Evolutionary conservation across 2,888 invertebrate species (phyloP).

Genomic region (Aphodius sticticus): DNA sequence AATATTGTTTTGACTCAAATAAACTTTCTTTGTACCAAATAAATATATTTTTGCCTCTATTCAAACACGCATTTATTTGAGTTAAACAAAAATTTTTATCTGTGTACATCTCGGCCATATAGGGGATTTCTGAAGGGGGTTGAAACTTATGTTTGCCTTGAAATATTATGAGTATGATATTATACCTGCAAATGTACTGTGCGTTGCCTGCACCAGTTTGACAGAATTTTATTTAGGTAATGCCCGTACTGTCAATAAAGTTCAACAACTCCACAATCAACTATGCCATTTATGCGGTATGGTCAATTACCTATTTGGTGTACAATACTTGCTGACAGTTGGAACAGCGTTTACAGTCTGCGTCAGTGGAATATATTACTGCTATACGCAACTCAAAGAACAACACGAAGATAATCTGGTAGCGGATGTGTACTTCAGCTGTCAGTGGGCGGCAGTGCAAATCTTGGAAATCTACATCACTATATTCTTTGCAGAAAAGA

Average conservation of each 20-base stretch:
- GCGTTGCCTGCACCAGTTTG: not conserved
- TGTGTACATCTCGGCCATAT: too few species aligned
- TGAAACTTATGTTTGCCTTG: too few species aligned
- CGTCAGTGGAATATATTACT: slow-evolving; percentile 41
- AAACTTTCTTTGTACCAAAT: too few species aligned
- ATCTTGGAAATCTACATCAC: slow-evolving; percentile 39
- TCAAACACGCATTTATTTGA: too few species aligned
- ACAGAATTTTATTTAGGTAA: not conserved
- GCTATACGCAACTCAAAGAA: slow-evolving; percentile 33
- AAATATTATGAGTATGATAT: too few species aligned
- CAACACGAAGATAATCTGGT: slow-evolving; percentile 20
- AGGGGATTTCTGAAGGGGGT: too few species aligned
- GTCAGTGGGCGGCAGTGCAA: slow-evolving; percentile 43
- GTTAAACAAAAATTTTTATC: too few species aligned
- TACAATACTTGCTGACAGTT: slow-evolving; percentile 40
- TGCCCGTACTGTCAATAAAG: slow-evolving; percentile 31
- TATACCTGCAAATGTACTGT: too few species aligned
- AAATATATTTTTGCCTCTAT: too few species aligned
- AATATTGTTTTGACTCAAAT: too few species aligned
- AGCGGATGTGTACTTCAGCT: slow-evolving; percentile 38
- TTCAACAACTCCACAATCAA: slow-evolving; percentile 41
- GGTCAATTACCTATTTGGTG: slow-evolving; percentile 40
- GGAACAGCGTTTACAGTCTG: slow-evolving; percentile 39
- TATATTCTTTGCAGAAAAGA: slow-evolving; percentile 32
- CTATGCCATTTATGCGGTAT: slow-evolving; percentile 37